Evolutionary conservation across 92 coral and sea anemone species (phyloP), one percentile per base, ranked within the genome.

Genomic region (Montipora capitata): DNA sequence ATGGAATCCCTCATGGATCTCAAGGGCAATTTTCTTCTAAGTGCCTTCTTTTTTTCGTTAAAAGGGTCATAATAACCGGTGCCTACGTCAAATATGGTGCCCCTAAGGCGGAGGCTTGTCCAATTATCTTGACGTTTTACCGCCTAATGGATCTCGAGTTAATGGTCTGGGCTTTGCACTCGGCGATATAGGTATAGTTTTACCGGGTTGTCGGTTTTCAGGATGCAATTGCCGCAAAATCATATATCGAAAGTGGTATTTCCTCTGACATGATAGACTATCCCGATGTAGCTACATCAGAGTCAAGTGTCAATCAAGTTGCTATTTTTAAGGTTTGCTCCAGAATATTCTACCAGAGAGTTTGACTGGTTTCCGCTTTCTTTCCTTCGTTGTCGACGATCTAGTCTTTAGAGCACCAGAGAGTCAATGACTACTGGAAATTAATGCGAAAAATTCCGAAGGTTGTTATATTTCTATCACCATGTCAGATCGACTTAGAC

Each of bases 71-170:
- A 71, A 72, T 83, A 57, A 56, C 79, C 18, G 40, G 71, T 83
- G 44, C 87, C 51, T 73, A 72, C 87, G 87, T 71, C 87, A 83
- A 42, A 83, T 59, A 72, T 59, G 87, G 87, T 83, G 79, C 87
- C 87, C 79, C 72, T 57, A 4, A 83, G 87, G 87, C 87, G 70
- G 80, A 17, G 52, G 69, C 61, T 72, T 82, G 54, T 41, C 43
- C 68, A 82, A 82, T 82, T 82, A 71, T 16, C 87, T 73, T 27
- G 76, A 68, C 73, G 70, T 81, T 52, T 43, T 72, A n/a, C 79
- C 70, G 71, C 75, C 85, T 83, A 83, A 83, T 83, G 87, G 87
- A 72, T 72, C 87, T 83, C 42, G 69, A 83, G 79, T 83, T 83
- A 83, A 83, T 83, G 79, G 87, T 79, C 20, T 16, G 18, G 79